Conservation (phyloP, 2,797 vertebrate genomes). For the Rhinella marina region DNA sequence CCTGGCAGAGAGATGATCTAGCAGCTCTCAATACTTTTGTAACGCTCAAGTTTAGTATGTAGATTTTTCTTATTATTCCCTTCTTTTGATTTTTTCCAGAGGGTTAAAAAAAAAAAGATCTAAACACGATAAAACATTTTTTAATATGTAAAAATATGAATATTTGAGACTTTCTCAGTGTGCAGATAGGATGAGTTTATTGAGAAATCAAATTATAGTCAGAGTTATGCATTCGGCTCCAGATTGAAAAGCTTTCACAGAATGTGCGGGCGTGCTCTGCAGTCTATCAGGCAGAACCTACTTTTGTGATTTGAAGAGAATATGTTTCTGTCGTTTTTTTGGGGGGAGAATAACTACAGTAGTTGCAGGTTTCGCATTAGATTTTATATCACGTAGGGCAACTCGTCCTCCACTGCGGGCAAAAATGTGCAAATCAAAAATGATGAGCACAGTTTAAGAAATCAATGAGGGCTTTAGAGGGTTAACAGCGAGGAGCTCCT, state of each 20-base stretch:
- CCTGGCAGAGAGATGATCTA: neutral
- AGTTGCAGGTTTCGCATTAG: neutral
- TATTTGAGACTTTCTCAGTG: neutral
- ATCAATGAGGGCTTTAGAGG: neutral
- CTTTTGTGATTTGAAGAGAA: neutral
- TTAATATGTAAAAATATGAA: slow-evolving; percentile 13
- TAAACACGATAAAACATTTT: neutral
- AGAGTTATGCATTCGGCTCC: slow-evolving; percentile 9
- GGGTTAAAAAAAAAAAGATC: neutral
- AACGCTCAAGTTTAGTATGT: neutral
- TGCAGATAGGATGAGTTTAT: neutral
- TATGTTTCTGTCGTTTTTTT: neutral
- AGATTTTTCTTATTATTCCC: neutral
- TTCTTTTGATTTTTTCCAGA: neutral
- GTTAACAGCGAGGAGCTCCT: neutral
- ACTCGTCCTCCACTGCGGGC: neutral
- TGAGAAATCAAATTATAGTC: slow-evolving; percentile 31
- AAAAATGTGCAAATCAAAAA: neutral
- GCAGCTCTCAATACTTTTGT: neutral
- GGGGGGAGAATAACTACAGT: too few species aligned
- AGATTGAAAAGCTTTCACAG: slow-evolving; percentile 29
- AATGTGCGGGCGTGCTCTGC: neutral
- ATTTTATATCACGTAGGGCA: neutral
- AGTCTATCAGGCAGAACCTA: neutral
- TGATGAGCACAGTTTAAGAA: neutral